Conservation (phyloP, 2,888 invertebrate species). For the Amaurobius ferox region DNA sequence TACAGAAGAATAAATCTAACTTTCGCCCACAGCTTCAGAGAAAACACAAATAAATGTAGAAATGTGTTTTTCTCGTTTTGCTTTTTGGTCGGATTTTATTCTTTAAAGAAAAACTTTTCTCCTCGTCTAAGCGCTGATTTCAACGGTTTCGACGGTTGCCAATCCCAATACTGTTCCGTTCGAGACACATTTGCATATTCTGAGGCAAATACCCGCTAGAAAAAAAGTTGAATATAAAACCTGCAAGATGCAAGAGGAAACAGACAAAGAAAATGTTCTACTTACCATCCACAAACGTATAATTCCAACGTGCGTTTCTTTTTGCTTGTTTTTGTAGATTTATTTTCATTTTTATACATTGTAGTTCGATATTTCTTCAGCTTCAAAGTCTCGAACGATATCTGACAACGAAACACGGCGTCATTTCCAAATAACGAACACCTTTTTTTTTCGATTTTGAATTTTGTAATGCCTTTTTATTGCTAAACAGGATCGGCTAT, state of each 20-base stretch:
- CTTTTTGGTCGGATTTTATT: conserved; percentile 40
- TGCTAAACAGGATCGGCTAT: conserved; percentile 13
- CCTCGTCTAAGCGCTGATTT: conserved; percentile 63
- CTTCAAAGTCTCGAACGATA: conserved; percentile 37
- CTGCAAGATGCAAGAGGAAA: conserved; percentile 45
- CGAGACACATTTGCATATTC: conserved; percentile 65
- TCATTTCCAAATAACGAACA: conserved; percentile 28
- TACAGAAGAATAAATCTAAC: conserved; percentile 48
- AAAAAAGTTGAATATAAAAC: conserved; percentile 52
- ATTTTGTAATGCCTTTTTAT: conserved; percentile 22
- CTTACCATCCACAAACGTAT: conserved; percentile 68
- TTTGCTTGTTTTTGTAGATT: conserved; percentile 19
- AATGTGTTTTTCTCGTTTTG: conserved; percentile 62
- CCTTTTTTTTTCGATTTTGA: conserved; percentile 23
- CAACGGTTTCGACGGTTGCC: conserved; percentile 60
- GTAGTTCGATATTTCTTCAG: conserved; percentile 41
- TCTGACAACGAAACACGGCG: conserved; percentile 56
- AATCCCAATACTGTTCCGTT: conserved; percentile 65
- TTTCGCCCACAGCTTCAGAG: conserved; percentile 18
- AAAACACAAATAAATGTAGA: conserved; percentile 62
- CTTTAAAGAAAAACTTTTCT: conserved; percentile 38
- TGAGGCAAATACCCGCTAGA: conserved; percentile 53
- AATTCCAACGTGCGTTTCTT: conserved; percentile 63
- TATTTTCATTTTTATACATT: conserved; percentile 62
- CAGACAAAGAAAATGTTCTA: conserved; percentile 66